Percentiles rank a stretch among this genome's conserved stretches.
phyloP scores from a whole-genome alignment of 1,140 invertebrate species.

The Listronotus bonariensis region DNA sequence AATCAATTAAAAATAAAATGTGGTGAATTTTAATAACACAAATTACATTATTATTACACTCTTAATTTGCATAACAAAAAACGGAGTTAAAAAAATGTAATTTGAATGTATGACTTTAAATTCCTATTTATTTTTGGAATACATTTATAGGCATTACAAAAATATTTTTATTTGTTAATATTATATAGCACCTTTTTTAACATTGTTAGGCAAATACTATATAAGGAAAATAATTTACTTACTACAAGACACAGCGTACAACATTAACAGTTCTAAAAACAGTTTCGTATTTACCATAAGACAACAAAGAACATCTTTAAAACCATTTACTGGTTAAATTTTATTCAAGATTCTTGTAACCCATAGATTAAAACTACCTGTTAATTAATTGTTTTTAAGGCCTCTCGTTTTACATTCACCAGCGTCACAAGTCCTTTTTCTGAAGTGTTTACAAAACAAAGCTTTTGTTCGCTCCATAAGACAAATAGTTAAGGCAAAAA shows the following conservation, averaged over 20 bases:
- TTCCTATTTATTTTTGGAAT: too few species aligned
- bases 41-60: too few species aligned
- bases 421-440: conserved; percentile 1
- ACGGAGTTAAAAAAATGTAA: too few species aligned
- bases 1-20: too few species aligned
- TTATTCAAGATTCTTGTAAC: conserved; percentile 19
- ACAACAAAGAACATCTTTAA: conserved; percentile 15
- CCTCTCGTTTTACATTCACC: not conserved
- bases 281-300: conserved; percentile 11
- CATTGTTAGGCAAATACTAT: conserved; percentile 18
- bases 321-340: conserved; percentile 25
- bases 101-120: too few species aligned
- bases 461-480: too few species aligned
- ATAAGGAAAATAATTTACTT: conserved; percentile 19
- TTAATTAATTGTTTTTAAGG: conserved; percentile 25
- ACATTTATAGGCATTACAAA: too few species aligned
- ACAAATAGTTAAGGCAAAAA: too few species aligned
- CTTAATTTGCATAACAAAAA: too few species aligned
- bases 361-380: conserved; percentile 18
- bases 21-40: too few species aligned
- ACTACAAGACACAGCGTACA: conserved; percentile 14
- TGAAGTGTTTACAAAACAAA: too few species aligned
- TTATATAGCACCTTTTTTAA: not conserved
- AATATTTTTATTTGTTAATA: too few species aligned
- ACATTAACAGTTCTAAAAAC: conserved; percentile 23